These are phyloP conservation scores for Panagrolaimus sp. DNA, from an alignment of 1,140 invertebrate species.

Conservation along the genomic window DNA sequence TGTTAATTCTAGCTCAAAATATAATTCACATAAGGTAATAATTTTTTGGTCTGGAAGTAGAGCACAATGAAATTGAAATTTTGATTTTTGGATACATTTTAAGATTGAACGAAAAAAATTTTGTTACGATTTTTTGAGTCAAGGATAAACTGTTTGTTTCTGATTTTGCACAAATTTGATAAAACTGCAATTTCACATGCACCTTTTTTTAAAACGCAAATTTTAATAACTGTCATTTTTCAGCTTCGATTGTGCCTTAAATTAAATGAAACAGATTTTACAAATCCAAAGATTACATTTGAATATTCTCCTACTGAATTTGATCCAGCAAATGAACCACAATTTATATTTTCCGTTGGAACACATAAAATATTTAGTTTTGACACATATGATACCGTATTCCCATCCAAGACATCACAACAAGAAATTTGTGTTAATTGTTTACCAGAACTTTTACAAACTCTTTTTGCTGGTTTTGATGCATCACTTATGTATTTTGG, in stretches of 20 bases:
- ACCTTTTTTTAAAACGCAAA: too few relatives aligned
- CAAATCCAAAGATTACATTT: slow-evolving; percentile 1
- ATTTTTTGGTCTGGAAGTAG: too few relatives aligned
- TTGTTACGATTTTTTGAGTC: too few relatives aligned
- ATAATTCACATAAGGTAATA: neutral
- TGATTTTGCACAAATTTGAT: too few relatives aligned
- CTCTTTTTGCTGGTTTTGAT: slow-evolving; percentile 3
- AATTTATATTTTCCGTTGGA: neutral
- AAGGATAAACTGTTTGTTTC: too few relatives aligned
- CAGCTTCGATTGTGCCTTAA: slow-evolving; percentile 10
- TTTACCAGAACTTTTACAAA: slow-evolving; percentile 3
- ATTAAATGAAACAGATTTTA: neutral
- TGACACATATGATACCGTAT: neutral
- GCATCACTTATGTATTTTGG: slow-evolving; percentile 8
- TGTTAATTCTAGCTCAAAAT: neutral
- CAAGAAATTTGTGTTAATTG: neutral
- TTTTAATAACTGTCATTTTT: too few relatives aligned
- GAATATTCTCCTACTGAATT: neutral
- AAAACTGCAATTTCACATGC: too few relatives aligned
- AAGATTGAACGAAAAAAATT: too few relatives aligned
- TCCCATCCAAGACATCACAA: neutral
- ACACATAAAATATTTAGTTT: neutral
- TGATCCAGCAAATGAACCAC: neutral
- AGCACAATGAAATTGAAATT: too few relatives aligned
- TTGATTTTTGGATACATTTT: too few relatives aligned